Evolutionary conservation across 2,888 invertebrate species (phyloP).

Genomic region (Dusona sp.): DNA sequence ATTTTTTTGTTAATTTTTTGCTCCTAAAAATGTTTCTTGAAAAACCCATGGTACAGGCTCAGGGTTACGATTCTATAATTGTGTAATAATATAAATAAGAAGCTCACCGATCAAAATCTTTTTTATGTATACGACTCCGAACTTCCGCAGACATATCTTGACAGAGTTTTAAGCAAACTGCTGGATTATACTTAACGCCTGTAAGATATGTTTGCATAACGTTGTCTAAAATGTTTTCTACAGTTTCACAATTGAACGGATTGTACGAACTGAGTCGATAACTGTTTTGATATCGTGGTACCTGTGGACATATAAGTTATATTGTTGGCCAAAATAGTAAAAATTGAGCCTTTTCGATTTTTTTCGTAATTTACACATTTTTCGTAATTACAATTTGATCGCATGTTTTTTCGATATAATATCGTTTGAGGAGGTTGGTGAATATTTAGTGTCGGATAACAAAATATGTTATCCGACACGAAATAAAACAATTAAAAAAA

Average conservation of each 20-base stretch:
- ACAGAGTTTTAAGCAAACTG: slow-evolving; percentile 70
- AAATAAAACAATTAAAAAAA: no score
- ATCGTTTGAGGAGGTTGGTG: not conserved
- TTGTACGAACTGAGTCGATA: slow-evolving; percentile 74
- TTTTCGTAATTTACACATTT: not conserved
- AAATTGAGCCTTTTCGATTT: not conserved
- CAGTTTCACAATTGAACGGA: slow-evolving; percentile 70
- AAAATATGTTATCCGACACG: not conserved
- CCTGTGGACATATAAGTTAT: slow-evolving; percentile 62
- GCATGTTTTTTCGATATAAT: not conserved
- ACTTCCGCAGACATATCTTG: slow-evolving; percentile 74
- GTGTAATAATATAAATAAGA: not conserved
- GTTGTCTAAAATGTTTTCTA: slow-evolving; percentile 75
- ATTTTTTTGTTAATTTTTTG: no score
- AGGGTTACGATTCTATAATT: not conserved
- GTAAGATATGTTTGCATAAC: slow-evolving; percentile 72
- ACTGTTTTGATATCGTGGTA: slow-evolving; percentile 79
- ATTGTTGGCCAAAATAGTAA: not conserved
- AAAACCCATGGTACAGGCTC: not conserved
- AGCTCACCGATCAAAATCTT: slow-evolving; percentile 75
- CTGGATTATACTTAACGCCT: slow-evolving; percentile 72
- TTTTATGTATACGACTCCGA: slow-evolving; percentile 73
- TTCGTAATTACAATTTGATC: no score
- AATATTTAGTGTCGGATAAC: not conserved
- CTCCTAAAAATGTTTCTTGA: no score